phyloP scores from a whole-genome alignment of 2,113 vertebrate genomes.

The Aramus guarauna region DNA sequence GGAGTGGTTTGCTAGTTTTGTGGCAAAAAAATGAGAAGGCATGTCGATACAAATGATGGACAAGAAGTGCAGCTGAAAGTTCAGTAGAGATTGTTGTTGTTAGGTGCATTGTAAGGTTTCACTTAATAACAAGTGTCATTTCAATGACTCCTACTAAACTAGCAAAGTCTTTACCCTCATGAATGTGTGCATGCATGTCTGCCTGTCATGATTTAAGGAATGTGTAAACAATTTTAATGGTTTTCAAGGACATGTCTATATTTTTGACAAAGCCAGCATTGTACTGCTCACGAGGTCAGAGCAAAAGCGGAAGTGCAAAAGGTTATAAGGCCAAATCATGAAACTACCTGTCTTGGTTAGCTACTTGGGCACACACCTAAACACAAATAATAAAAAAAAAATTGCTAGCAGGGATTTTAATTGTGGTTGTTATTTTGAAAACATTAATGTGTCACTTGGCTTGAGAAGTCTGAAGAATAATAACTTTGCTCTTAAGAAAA shows the following conservation, averaged over 20 bases:
- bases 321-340: background rate
- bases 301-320: background rate
- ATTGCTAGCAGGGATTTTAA: background rate
- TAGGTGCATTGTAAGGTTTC: background rate
- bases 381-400: background rate
- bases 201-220: background rate
- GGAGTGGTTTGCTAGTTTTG: background rate
- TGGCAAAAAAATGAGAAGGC: background rate
- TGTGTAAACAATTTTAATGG: background rate
- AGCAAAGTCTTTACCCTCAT: background rate
- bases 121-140: background rate
- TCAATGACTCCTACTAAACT: background rate
- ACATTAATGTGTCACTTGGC: background rate
- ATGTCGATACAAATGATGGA: background rate
- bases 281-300: background rate
- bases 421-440: constrained; percentile 25
- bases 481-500: background rate
- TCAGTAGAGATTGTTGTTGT: background rate
- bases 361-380: background rate
- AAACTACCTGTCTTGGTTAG: background rate
- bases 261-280: background rate
- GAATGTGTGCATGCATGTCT: background rate
- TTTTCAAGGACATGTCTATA: background rate
- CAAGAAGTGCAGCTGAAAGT: background rate
- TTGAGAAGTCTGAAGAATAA: constrained; percentile 27